These are phyloP conservation scores for Psettodes erumei DNA, from an alignment of 2,113 vertebrate species.

Conservation along the genomic window DNA sequence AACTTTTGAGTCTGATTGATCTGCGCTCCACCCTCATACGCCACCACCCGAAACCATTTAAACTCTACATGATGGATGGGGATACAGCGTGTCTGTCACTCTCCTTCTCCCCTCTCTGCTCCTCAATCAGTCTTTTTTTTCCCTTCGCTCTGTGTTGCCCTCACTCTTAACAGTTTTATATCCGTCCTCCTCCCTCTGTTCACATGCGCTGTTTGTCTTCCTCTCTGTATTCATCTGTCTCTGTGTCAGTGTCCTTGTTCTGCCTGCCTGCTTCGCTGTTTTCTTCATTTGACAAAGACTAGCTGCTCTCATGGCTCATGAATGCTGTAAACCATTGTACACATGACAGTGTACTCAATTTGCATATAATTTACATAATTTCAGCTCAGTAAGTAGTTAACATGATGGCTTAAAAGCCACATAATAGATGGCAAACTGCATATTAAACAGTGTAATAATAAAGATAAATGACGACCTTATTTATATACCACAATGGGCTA, in stretches of 20 bases:
- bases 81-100: conserved; percentile 41
- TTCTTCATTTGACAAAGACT: conserved; percentile 62
- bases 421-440: conserved; percentile 30
- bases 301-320: conserved; percentile 49
- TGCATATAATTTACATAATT: conserved; percentile 69
- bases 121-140: conserved; percentile 56
- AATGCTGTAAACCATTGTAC: conserved; percentile 45
- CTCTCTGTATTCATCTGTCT: conserved; percentile 58
- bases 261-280: conserved; percentile 59
- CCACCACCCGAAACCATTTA: conserved; percentile 58
- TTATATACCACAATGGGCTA: conserved; percentile 44
- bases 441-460: conserved; percentile 27
- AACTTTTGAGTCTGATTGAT: conserved; percentile 51
- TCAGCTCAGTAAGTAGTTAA: conserved; percentile 39
- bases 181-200: conserved; percentile 16
- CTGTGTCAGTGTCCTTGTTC: conserved; percentile 59
- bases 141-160: neutral
- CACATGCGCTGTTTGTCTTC: conserved; percentile 44
- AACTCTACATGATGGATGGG: conserved; percentile 67
- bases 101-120: conserved; percentile 42
- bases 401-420: conserved; percentile 38
- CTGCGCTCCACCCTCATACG: conserved; percentile 33
- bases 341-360: conserved; percentile 57
- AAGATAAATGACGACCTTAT: conserved; percentile 62
- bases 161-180: conserved; percentile 43